Percentiles rank a stretch among this genome's conserved stretches.
Evolutionary conservation across 2,113 vertebrate species (phyloP).

Genomic region (human): GRCh38 chr11:75660001-75660500

Average conservation of each 20-base stretch:
- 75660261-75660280: not conserved
- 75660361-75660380: not conserved
- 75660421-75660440: not conserved
- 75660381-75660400: not conserved
- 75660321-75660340: not conserved
- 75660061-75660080: not conserved
- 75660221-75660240: not conserved
- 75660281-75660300: not conserved
- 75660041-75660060: not conserved
- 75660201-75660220: not conserved
- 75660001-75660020: conserved; percentile 11
- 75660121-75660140: not conserved
- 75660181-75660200: not conserved
- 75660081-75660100: not conserved
- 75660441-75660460: not conserved
- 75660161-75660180: not conserved
- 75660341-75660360: not conserved
- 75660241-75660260: not conserved
- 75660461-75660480: not conserved
- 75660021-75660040: not conserved
- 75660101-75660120: not conserved
- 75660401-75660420: not conserved
- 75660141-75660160: not conserved
- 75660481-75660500: not conserved
- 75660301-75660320: not conserved